Percentiles rank a stretch among this genome's conserved stretches.
These are phyloP conservation scores for Neelides folsomi DNA, from an alignment of 2,888 invertebrate species.

Conservation along the genomic window DNA sequence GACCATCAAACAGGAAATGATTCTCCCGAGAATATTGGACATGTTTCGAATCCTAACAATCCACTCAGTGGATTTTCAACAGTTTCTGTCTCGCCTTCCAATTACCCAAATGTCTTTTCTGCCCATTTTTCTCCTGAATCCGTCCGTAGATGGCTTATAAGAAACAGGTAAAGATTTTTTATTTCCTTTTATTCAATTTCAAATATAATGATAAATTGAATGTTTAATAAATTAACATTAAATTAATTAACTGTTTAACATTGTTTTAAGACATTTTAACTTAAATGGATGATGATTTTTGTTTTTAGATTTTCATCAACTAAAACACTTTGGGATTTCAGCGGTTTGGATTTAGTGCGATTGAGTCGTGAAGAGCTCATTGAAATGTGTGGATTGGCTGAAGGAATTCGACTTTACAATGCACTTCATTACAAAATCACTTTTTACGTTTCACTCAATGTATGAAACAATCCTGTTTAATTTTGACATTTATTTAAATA, in stretches of 20 bases:
- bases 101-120: conserved; percentile 18
- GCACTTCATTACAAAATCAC: conserved; percentile 59
- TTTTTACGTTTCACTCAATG: conserved; percentile 26
- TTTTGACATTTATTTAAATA: background rate
- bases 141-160: conserved; percentile 29
- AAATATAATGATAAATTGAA: background rate
- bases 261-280: too few species aligned
- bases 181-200: background rate
- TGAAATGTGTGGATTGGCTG: conserved; percentile 84
- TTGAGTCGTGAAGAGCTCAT: conserved; percentile 81
- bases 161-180: conserved; percentile 19
- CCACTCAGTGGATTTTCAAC: background rate
- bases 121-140: conserved; percentile 31
- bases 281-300: background rate
- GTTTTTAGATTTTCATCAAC: conserved; percentile 24
- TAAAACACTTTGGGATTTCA: conserved; percentile 44
- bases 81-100: background rate
- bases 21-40: conserved; percentile 25
- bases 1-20: conserved; percentile 28
- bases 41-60: conserved; percentile 18
- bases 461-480: background rate
- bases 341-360: conserved; percentile 75
- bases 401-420: conserved; percentile 85
- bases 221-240: background rate
- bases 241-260: too few species aligned